These are phyloP conservation scores for Micropoecilia bifurca DNA, from an alignment of 2,797 vertebrate genomes.

Conservation along the genomic window DNA sequence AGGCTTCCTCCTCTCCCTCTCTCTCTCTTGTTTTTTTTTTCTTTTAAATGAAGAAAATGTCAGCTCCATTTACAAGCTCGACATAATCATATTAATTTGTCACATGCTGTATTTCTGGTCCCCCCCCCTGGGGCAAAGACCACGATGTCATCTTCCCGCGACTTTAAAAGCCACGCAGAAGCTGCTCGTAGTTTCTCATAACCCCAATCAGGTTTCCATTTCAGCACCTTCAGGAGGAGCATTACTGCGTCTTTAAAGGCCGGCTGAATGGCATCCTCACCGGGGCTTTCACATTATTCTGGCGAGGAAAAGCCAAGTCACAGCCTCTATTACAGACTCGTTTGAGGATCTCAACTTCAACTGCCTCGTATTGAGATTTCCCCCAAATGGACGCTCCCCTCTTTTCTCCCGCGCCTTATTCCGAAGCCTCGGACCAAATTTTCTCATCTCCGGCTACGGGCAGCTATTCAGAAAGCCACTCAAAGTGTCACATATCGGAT, in stretches of 20 bases:
- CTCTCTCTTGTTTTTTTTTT: neutral
- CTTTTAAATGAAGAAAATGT: constrained; percentile 27
- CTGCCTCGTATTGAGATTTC: constrained; percentile 40
- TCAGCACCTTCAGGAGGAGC: constrained; percentile 8
- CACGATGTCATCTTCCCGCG: constrained; percentile 28
- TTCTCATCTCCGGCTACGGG: constrained; percentile 38
- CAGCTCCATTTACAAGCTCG: constrained; percentile 37
- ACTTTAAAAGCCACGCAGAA: constrained; percentile 34
- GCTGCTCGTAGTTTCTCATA: constrained; percentile 24
- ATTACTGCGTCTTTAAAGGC: constrained; percentile 31
- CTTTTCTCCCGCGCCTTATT: constrained; percentile 33
- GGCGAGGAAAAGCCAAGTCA: constrained; percentile 42
- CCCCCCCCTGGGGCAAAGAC: neutral
- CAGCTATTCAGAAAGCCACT: constrained; percentile 45
- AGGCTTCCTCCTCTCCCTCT: neutral
- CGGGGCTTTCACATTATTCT: constrained; percentile 45
- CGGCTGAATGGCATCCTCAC: constrained; percentile 26
- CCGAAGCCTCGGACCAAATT: constrained; percentile 30
- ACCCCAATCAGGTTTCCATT: constrained; percentile 44
- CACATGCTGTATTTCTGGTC: constrained; percentile 11
- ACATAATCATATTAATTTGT: constrained; percentile 50
- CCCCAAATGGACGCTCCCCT: constrained; percentile 31
- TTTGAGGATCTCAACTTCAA: constrained; percentile 53
- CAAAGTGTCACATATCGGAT: constrained; percentile 39
- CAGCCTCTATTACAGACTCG: constrained; percentile 53